Conservation (phyloP, 2,797 vertebrate genomes). For the Galago senegalensis region DNA sequence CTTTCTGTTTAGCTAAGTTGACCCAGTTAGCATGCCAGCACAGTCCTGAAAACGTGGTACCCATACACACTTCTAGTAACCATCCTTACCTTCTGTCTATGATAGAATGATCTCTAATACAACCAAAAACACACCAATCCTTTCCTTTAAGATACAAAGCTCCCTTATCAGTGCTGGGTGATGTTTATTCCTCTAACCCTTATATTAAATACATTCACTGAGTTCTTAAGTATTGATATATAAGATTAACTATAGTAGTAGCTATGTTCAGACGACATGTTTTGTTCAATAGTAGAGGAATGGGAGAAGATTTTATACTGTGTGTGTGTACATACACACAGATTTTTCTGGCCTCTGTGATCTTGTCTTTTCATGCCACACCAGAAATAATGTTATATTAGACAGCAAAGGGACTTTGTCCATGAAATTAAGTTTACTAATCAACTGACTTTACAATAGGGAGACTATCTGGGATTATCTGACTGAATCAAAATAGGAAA, state of each 20-base stretch:
- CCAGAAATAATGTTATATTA: background rate
- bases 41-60: background rate
- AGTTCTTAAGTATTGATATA: slow-evolving; percentile 11
- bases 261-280: background rate
- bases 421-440: slow-evolving; percentile 30
- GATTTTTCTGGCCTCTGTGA: background rate
- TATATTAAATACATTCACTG: too few relatives aligned
- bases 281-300: background rate
- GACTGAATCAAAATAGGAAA: background rate
- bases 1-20: background rate
- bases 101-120: background rate
- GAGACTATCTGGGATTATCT: background rate
- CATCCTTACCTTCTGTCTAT: background rate
- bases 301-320: background rate
- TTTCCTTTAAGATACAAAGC: background rate
- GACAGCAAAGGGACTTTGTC: background rate
- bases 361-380: background rate
- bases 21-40: background rate
- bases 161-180: background rate
- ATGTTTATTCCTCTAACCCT: background rate
- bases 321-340: background rate
- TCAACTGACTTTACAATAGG: background rate
- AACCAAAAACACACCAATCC: background rate
- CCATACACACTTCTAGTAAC: background rate
- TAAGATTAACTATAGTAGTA: background rate